Base-by-base conservation (phyloP, 30 jellyfish, hydroid and myxozoan species). In the Turritopsis rubra region DNA sequence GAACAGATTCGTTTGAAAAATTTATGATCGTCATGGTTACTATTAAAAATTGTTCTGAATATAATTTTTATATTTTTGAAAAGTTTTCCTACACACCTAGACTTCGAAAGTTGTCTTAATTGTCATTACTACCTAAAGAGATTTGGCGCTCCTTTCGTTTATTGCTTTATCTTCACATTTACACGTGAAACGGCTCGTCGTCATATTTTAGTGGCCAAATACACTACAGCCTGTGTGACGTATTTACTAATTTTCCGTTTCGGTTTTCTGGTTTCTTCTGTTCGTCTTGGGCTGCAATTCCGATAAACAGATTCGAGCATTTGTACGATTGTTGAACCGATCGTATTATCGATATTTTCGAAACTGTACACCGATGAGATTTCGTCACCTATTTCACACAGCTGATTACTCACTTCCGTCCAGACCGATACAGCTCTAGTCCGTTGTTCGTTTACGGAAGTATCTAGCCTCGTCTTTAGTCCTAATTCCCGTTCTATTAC, bases 371-470 rank as follows among this genome's bases (percentile, higher is more conserved):
- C 21, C 18, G 18, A 21, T 8, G 27, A n/a, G 60, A 74, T 74
- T 74, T 74, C 82, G 21, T 74, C 82, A 8, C 82, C 82, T 20
- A 74, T 74, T 74, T 74, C 65, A 9, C 65, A 28, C 65, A 74
- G 65, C 72, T 74, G 53, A 20, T 74, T 52, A 74, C 65, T 29
- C 27, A 74, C 24, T 29, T 74, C 82, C 4, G 82, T 74, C 77
- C 77, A 68, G 31, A 68, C 77, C 21, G 77, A 68, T 19, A 68
- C 77, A 0, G 77, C 30, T 68, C 77, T 16, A 68, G 9, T 19
- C 23, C 77, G 77, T 68, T 68, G 16, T 68, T 68, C 77, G 0
- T n/a, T 27, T n/a, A 16, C 8, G 9, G 30, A 17, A 23, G 19
- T 68, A 27, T 68, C 19, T 68, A 23, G 77, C 30, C 30, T 68